Base-by-base conservation (phyloP, 2,797 vertebrate species). In the Mormyrus hasselquistii region DNA sequence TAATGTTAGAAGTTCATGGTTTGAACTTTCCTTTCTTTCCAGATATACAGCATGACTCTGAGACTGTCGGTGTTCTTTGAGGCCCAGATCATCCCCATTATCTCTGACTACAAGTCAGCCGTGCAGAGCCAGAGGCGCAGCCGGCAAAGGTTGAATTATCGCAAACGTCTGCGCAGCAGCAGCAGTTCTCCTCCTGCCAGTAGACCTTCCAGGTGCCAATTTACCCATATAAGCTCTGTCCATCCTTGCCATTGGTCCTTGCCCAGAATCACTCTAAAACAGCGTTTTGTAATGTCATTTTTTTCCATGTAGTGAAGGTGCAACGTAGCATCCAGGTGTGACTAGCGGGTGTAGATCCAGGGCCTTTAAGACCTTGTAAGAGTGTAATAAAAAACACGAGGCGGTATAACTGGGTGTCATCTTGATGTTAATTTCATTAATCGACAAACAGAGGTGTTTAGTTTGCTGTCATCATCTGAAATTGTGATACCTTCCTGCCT, bases 1-100 rank as follows among this genome's bases (percentile, higher is more conserved):
- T 22, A 10, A 55, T 29, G 50, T 53, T 87, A 76, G 16, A 52
- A 47, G 62, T 52, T 53, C 29, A 14, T 29, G 22, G 22, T 29
- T 16, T 44, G 6, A 9, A 6, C 86, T 1, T 89, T 90, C 87
- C 65, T 90, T 84, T 88, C n/a, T 6, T 92, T 88, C 29, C 92
- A 99, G 99, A 98, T 99, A 92, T 99, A 97, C 93, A 97, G 96
- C 92, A 99, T 99, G 98, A 99, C 98, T 2, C 96, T 99, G 93
- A 97, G 97, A 92, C 93, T 99, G 90, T 99, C 98, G 1, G 98
- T 98, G 90, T 98, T 97, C 94, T 99, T 99, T 93, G 99, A 99
- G 95, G 97, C 96, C 86, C 96, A 96, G 91, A 98, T 99, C 92
- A 98, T 99, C 93, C 93, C 94, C 91, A 94, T 99, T 57, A 97